Conservation (phyloP, 2,888 invertebrate species). For the Brenthis hecate region DNA sequence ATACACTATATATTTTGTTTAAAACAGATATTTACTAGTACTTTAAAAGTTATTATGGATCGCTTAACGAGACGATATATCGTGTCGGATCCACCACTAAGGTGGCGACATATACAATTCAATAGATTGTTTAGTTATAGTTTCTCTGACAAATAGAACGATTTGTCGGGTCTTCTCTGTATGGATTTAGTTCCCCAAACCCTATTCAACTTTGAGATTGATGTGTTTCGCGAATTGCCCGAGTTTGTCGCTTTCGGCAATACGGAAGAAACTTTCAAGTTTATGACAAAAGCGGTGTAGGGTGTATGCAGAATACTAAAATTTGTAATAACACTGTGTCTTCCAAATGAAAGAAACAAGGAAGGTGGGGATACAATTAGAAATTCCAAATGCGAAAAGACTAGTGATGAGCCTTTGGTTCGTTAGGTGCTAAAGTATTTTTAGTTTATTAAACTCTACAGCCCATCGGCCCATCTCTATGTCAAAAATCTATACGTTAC, state of each 20-base stretch:
- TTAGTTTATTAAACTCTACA: too few species aligned
- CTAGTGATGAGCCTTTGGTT: too few species aligned
- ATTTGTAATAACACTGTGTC: conserved; percentile 14
- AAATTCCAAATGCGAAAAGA: too few species aligned
- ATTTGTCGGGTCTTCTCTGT: conserved; percentile 32
- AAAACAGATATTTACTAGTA: neutral
- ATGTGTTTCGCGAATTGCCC: conserved; percentile 58
- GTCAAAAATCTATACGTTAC: too few species aligned
- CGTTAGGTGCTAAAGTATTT: too few species aligned
- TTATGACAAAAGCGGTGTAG: conserved; percentile 46
- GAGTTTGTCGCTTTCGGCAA: conserved; percentile 43
- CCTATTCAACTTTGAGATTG: conserved; percentile 55
- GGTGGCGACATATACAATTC: conserved; percentile 12
- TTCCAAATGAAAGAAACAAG: neutral
- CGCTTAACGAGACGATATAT: neutral
- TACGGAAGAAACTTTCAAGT: conserved; percentile 53
- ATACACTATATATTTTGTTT: too few species aligned
- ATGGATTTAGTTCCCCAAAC: conserved; percentile 32
- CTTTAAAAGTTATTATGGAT: neutral
- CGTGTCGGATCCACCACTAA: neutral
- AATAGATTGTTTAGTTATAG: conserved; percentile 32
- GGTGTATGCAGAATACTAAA: conserved; percentile 10
- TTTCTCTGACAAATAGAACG: conserved; percentile 36
- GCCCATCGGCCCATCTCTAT: too few species aligned
- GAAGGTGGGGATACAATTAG: too few species aligned